Evolutionary conservation across 2,797 vertebrate genomes (phyloP), one percentile per base, ranked within the genome.

Genomic region (Alfaro cultratus): DNA sequence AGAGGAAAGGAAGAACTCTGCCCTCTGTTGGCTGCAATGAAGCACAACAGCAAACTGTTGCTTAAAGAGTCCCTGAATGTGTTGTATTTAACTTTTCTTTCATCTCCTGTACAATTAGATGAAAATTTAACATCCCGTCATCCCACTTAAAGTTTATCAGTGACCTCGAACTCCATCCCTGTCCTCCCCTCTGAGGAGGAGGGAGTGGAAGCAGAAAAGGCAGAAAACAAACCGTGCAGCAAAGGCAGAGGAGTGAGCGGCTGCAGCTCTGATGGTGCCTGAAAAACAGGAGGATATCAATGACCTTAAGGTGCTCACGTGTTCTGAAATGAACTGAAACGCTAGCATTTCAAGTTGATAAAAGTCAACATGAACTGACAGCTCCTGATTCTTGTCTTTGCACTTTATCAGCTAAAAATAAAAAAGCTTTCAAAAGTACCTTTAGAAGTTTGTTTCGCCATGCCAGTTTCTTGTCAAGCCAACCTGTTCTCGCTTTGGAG

Each of bases 131-230:
- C 85, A 82, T 83, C 80, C 88, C 85, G 86, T 86, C 90, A 87
- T 91, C 82, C 87, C 88, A 89, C 87, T 91, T 84, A 78, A 82
- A 83, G 74, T 78, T 89, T 93, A 93, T 93, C 92, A 79, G 86
- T 88, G 90, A 92, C 91, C 90, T 93, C 77, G 80, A 78, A 77
- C 78, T 86, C 85, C 76, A 77, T 78, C 80, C 67, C 77, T 34
- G 21, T 91, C 89, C 93, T 93, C 92, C 92, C 89, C 78, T 80
- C 75, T 76, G 68, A 80, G 77, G 45, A 13, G 18, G 74, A 12
- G 23, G 70, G 83, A 79, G 75, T 11, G 29, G 73, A 73, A 72
- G 83, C 21, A 7, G 84, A 88, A 90, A 83, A 85, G 84, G 86
- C 83, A 79, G 81, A 77, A 80, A 86, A 89, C 82, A 90, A 89